Conservation (phyloP, 1,140 invertebrate species). For the Leucophenga varia region DNA sequence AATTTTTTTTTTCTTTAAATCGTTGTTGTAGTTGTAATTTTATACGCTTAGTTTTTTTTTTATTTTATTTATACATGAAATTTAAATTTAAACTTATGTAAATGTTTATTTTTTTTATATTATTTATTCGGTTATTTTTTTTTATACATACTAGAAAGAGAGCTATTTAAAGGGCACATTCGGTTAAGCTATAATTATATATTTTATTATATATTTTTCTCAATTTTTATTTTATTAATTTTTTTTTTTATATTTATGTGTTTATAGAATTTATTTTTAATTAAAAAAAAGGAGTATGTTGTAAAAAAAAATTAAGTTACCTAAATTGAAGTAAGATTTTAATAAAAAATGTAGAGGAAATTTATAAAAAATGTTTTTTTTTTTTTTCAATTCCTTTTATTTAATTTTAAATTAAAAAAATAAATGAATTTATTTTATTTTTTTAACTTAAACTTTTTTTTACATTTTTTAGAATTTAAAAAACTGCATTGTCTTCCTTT, state of each 20-base stretch:
- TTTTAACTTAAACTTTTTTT: too few species aligned
- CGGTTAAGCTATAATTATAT: conserved; percentile 57
- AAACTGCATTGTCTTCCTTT: too few species aligned
- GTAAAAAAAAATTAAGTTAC: conserved; percentile 6
- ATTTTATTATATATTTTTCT: conserved; percentile 22
- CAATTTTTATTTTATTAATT: conserved; percentile 21
- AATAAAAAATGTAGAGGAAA: conserved; percentile 7
- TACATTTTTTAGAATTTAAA: too few species aligned
- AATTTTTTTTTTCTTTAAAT: conserved; percentile 15
- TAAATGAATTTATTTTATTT: too few species aligned
- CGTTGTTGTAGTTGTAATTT: conserved; percentile 5
- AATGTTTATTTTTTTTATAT: conserved; percentile 21
- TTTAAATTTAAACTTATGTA: conserved; percentile 3
- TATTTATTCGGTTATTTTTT: conserved; percentile 17
- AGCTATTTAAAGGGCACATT: conserved; percentile 57
- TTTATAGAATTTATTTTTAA: conserved; percentile 32
- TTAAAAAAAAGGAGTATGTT: too few species aligned
- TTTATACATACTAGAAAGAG: conserved; percentile 43
- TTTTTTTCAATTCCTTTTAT: conserved; percentile 49
- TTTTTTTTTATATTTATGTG: conserved; percentile 17
- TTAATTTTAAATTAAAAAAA: too few species aligned
- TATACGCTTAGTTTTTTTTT: neutral
- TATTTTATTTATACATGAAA: neutral
- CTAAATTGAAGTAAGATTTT: too few species aligned
- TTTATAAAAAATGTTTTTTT: conserved; percentile 7